Percentiles rank a stretch among this genome's conserved stretches.
These are phyloP conservation scores for Neosilurus hyrtlii DNA, from an alignment of 2,797 vertebrate species.

Conservation along the genomic window DNA sequence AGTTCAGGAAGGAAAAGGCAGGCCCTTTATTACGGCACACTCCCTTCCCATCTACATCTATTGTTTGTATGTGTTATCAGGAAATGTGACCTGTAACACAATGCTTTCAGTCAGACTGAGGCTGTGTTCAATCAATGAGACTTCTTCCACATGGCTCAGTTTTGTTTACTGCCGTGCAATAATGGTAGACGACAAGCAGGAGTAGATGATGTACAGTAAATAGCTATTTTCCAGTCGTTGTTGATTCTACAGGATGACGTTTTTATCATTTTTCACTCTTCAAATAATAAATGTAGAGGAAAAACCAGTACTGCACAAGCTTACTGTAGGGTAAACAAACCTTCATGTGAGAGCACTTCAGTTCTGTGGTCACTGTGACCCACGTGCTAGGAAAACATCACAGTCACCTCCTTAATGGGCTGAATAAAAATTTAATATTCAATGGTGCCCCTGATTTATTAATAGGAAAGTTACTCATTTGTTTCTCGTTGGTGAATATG, in stretches of 20 bases:
- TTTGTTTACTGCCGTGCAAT: neutral
- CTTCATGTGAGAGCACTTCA: neutral
- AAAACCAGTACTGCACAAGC: neutral
- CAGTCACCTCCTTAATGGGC: neutral
- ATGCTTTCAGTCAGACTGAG: neutral
- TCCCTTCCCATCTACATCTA: constrained; percentile 13
- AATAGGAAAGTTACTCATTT: neutral
- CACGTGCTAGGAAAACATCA: neutral
- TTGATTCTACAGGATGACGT: too few species aligned
- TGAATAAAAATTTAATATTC: too few species aligned
- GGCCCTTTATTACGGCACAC: constrained; percentile 7
- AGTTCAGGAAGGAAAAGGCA: constrained; percentile 30
- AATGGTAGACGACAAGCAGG: neutral
- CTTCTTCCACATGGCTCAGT: neutral
- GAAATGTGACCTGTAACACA: neutral
- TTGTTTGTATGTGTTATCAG: neutral
- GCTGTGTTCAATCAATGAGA: neutral
- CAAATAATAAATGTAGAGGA: too few species aligned
- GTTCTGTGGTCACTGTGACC: neutral
- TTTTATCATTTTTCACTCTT: too few species aligned
- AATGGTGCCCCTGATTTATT: neutral
- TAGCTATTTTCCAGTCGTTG: too few species aligned
- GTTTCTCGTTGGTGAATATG: neutral
- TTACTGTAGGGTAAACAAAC: neutral
- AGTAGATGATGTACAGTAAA: too few species aligned